Evolutionary conservation across 2,113 vertebrate genomes (phyloP).

Genomic region (Ariopsis seemanni): DNA sequence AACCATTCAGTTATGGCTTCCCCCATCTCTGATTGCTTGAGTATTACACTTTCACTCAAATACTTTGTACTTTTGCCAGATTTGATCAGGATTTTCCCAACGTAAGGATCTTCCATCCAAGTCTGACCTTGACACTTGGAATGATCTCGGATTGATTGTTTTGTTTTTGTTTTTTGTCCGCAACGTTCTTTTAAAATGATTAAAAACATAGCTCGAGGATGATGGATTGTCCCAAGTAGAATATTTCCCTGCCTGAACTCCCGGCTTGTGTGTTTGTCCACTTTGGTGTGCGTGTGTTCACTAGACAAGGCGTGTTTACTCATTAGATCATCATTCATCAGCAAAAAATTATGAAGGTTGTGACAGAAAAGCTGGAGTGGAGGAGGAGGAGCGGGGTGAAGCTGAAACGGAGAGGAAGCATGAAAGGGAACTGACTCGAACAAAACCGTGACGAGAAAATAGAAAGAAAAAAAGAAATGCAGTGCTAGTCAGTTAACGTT

Average conservation of each 20-base stretch:
- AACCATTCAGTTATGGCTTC: too few species aligned
- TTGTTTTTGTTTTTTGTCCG: neutral
- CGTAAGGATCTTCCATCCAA: neutral
- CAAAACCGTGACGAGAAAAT: neutral
- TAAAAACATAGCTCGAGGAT: neutral
- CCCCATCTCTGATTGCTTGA: too few species aligned
- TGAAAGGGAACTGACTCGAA: neutral
- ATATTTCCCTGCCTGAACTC: neutral
- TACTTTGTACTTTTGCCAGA: neutral
- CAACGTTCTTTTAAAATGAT: too few species aligned
- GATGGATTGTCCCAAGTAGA: constrained; percentile 11
- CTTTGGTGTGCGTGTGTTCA: constrained; percentile 37
- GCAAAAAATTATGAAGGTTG: neutral
- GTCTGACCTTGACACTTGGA: constrained; percentile 13
- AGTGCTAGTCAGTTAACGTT: neutral
- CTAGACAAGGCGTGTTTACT: constrained; percentile 31
- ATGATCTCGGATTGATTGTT: constrained; percentile 27
- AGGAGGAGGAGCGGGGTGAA: constrained; percentile 18
- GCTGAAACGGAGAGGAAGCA: neutral
- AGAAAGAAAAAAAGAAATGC: neutral
- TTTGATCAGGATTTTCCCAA: neutral
- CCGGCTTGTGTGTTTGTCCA: constrained; percentile 11
- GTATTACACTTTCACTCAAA: neutral
- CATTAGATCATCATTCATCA: constrained; percentile 29
- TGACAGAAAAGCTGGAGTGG: constrained; percentile 36